Percentiles rank a stretch among this genome's conserved stretches.
Evolutionary conservation across 2,113 vertebrate species (phyloP).

Genomic region (Australoheros scitulus): DNA sequence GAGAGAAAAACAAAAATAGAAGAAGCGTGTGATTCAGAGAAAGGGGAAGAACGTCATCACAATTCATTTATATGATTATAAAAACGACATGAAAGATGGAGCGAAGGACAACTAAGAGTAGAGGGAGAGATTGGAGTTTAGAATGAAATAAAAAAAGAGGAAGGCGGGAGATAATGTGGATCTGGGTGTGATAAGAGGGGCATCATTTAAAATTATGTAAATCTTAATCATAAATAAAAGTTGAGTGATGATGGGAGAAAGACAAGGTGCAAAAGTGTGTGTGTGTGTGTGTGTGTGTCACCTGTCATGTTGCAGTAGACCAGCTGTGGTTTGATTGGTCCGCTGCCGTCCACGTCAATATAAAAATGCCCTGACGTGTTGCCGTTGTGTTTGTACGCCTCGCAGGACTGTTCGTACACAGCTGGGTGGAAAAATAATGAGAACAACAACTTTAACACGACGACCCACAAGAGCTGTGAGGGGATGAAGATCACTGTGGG

Average conservation of each 20-base stretch:
- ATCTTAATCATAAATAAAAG: neutral
- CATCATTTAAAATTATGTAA: neutral
- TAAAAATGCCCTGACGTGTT: slow-evolving; percentile 85
- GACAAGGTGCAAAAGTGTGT: neutral
- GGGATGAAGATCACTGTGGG: neutral
- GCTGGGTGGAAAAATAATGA: slow-evolving; percentile 45
- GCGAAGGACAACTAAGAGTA: neutral
- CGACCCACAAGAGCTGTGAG: neutral
- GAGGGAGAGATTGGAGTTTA: neutral
- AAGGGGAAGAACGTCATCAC: neutral
- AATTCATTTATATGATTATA: slow-evolving; percentile 11
- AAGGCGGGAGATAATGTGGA: neutral
- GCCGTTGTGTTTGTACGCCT: slow-evolving; percentile 87
- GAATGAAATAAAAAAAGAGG: neutral
- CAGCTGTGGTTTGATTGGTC: slow-evolving; percentile 80
- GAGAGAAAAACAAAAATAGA: neutral
- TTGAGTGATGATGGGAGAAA: neutral
- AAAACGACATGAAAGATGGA: neutral
- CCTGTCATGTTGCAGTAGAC: slow-evolving; percentile 89
- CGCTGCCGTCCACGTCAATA: slow-evolving; percentile 89
- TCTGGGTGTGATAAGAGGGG: neutral
- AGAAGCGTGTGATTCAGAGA: neutral
- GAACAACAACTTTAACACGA: slow-evolving; percentile 14
- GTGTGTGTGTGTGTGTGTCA: slow-evolving; percentile 5
- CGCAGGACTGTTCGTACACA: slow-evolving; percentile 87